Evolutionary conservation across 2,797 vertebrate genomes (phyloP).

Genomic region (Notolepis coatsorum): DNA sequence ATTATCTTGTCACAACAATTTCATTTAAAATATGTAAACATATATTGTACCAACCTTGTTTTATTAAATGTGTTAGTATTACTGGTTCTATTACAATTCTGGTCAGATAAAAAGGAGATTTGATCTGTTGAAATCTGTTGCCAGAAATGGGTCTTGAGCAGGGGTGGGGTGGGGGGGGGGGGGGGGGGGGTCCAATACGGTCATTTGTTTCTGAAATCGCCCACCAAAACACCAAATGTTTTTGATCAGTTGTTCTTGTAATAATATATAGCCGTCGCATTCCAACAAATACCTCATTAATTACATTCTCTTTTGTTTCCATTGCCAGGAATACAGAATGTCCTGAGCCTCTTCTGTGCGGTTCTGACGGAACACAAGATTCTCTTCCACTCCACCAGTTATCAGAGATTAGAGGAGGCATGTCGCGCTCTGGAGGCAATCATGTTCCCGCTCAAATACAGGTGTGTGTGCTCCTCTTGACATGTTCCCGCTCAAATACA

Average conservation of each 20-base stretch:
- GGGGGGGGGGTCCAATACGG: too few relatives aligned
- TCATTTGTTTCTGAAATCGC: slow-evolving; percentile 15
- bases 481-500: too few relatives aligned
- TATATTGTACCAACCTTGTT: too few relatives aligned
- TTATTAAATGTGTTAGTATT: too few relatives aligned
- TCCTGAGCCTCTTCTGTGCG: slow-evolving; percentile 95
- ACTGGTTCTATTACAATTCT: too few relatives aligned
- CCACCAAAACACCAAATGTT: slow-evolving; percentile 29
- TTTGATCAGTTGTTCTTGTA: slow-evolving; percentile 52
- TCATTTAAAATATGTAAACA: too few relatives aligned
- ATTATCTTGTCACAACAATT: too few relatives aligned
- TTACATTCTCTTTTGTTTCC: slow-evolving; percentile 40
- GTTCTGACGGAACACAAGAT: slow-evolving; percentile 98
- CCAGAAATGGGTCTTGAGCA: too few relatives aligned
- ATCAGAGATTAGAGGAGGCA: slow-evolving; percentile 96
- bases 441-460: slow-evolving; percentile 99
- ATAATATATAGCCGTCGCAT: slow-evolving; percentile 42
- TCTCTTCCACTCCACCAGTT: slow-evolving; percentile 97
- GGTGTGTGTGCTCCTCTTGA: slow-evolving; percentile 82
- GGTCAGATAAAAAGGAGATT: too few relatives aligned
- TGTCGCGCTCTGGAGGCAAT: slow-evolving; percentile 94
- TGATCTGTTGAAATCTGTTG: too few relatives aligned
- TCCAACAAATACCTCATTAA: slow-evolving; percentile 45
- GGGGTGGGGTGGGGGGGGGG: too few relatives aligned
- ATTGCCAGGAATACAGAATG: slow-evolving; percentile 95